These are phyloP conservation scores for Halocynthia roretzi DNA, from an alignment of 23 tunicate species.

Conservation along the genomic window DNA sequence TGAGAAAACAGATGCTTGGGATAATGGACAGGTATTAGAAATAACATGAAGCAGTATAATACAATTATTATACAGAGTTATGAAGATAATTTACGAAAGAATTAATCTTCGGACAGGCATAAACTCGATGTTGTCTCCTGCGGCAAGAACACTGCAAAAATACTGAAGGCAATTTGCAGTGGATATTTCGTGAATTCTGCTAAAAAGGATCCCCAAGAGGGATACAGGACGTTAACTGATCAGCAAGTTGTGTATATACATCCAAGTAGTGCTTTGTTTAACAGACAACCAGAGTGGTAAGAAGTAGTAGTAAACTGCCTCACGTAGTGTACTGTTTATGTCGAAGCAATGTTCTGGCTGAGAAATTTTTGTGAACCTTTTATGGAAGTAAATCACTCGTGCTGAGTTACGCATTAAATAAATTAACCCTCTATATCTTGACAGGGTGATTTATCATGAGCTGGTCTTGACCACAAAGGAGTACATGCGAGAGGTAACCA, in stretches of 20 bases:
- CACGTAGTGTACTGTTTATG: no score
- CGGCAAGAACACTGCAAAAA: slow-evolving; percentile 88
- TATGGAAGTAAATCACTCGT: no score
- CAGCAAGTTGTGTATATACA: slow-evolving; percentile 97
- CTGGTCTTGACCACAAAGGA: slow-evolving; percentile 96
- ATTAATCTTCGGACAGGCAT: slow-evolving; percentile 28
- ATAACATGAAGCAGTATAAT: not conserved
- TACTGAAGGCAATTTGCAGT: slow-evolving; percentile 93
- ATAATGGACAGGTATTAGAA: slow-evolving; percentile 73
- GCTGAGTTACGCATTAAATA: no score
- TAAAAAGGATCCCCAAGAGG: slow-evolving; percentile 97
- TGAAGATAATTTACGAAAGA: slow-evolving; percentile 1
- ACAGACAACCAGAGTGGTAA: slow-evolving; percentile 93
- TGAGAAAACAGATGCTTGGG: slow-evolving; percentile 96
- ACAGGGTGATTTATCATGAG: slow-evolving; percentile 96
- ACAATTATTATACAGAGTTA: not conserved
- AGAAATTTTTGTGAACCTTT: no score
- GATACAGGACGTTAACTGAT: slow-evolving; percentile 86
- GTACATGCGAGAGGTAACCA: slow-evolving; percentile 98
- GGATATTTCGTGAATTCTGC: slow-evolving; percentile 97
- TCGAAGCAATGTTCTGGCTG: no score
- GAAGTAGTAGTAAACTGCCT: not conserved
- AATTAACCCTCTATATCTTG: slow-evolving; percentile 19
- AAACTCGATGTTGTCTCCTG: slow-evolving; percentile 90
- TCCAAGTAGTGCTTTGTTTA: slow-evolving; percentile 91